Evolutionary conservation across 2,888 invertebrate genomes (phyloP), one percentile per base, ranked within the genome.

Genomic region (Acanthoscelides obtectus): DNA sequence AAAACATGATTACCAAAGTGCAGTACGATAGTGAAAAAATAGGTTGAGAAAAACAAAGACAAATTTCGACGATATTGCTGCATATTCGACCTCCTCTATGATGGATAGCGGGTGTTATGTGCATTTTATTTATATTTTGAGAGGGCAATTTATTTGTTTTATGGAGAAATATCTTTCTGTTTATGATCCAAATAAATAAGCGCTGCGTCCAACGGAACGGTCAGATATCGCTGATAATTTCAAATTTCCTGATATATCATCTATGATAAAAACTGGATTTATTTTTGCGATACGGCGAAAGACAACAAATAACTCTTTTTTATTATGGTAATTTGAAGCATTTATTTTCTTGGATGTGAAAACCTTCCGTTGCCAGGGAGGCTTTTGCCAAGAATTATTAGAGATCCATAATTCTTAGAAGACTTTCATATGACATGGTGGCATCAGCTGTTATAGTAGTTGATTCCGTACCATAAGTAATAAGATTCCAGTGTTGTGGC

Each of bases 161-260:
- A 73, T 72, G 73, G 73, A 72, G 71, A 74, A 75, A 76, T 74
- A 75, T 76, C 70, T 72, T 72, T 73, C 72, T 74, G 73, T 76
- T 76, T 76, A 74, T 75, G 73, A 71, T 73, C 70, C 70, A 67
- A 71, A 72, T 72, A 71, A 74, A 72, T 73, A 70, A 66, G 71
- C 70, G 65, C 70, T 22, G 19, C 65, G 70, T 70, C 64, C 70
- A 69, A 72, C 71, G 70, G 69, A 70, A 72, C 70, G 69, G 67
- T 70, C 65, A 69, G 72, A 73, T 75, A 75, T 72, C 65, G 71
- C 69, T 70, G 75, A 75, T 75, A 73, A 75, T 75, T 75, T 71
- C 72, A 70, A 70, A 72, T 73, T 71, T 71, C 64, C 21, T 22
- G 71, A 75, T 75, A 73, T 75, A 75, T 75, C 72, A 72, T 72